These are phyloP conservation scores for Epistrophe grossulariae DNA, from an alignment of 2,888 invertebrate genomes.

Conservation along the genomic window DNA sequence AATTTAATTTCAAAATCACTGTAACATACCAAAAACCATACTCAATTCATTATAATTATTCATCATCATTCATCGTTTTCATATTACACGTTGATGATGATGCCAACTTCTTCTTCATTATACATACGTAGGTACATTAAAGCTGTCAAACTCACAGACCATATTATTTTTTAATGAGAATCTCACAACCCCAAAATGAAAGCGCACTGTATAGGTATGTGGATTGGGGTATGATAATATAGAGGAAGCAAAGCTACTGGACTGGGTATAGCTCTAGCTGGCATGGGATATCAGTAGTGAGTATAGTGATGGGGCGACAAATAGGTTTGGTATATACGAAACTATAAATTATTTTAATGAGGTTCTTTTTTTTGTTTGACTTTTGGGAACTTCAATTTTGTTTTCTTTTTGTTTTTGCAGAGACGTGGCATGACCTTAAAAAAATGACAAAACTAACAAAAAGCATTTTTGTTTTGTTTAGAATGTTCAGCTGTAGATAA, in stretches of 20 bases:
- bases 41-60: neutral
- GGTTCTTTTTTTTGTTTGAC: neutral
- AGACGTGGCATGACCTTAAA: constrained; percentile 33
- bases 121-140: neutral
- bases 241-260: neutral
- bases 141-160: constrained; percentile 28
- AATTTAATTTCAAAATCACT: constrained; percentile 14
- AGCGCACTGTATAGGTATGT: neutral
- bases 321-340: neutral
- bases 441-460: neutral
- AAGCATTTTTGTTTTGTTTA: neutral
- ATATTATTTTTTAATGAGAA: constrained; percentile 56
- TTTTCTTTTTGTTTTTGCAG: neutral
- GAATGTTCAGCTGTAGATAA: no score
- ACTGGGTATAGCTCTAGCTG: neutral
- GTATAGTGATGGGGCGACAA: neutral
- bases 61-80: constrained; percentile 16
- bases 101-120: constrained; percentile 31
- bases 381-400: constrained; percentile 17
- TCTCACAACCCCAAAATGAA: constrained; percentile 21
- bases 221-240: neutral
- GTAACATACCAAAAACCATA: constrained; percentile 8
- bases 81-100: constrained; percentile 11
- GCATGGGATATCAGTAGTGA: neutral
- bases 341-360: constrained; percentile 34